These are phyloP conservation scores for Malurus cyaneus DNA, from an alignment of 2,113 vertebrate genomes.

Conservation along the genomic window DNA sequence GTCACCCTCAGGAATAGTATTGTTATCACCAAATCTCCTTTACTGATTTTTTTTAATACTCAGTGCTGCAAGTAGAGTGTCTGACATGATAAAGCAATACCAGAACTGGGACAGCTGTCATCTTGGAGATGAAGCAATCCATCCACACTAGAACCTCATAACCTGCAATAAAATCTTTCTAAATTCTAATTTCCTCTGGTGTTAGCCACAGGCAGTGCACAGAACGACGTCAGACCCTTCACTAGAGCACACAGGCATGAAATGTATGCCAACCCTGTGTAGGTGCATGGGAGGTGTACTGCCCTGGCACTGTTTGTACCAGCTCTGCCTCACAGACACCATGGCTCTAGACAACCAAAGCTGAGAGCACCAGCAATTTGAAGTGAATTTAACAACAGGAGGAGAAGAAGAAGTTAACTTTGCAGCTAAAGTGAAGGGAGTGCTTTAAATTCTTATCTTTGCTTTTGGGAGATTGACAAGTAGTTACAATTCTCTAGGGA, in stretches of 20 bases:
- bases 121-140: not conserved
- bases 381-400: not conserved
- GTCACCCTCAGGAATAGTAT: too few relatives aligned
- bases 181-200: not conserved
- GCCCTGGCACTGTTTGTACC: fast-evolving
- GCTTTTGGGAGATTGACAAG: not conserved
- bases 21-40: not conserved
- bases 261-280: fast-evolving
- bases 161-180: not conserved
- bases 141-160: not conserved
- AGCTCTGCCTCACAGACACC: not conserved
- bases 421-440: not conserved
- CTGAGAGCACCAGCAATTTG: not conserved
- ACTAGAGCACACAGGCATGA: not conserved
- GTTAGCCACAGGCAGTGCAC: not conserved
- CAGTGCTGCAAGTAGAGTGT: not conserved
- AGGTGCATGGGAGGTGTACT: not conserved
- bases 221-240: not conserved
- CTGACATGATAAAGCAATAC: not conserved
- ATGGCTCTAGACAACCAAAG: not conserved
- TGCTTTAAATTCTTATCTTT: not conserved
- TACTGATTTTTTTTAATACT: not conserved
- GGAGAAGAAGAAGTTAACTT: not conserved
- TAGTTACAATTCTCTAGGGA: not conserved
- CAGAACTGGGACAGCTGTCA: not conserved